Evolutionary conservation across 1,140 invertebrate genomes (phyloP), one percentile per base, ranked within the genome.

Genomic region (Sarcophaga peregrina): DNA sequence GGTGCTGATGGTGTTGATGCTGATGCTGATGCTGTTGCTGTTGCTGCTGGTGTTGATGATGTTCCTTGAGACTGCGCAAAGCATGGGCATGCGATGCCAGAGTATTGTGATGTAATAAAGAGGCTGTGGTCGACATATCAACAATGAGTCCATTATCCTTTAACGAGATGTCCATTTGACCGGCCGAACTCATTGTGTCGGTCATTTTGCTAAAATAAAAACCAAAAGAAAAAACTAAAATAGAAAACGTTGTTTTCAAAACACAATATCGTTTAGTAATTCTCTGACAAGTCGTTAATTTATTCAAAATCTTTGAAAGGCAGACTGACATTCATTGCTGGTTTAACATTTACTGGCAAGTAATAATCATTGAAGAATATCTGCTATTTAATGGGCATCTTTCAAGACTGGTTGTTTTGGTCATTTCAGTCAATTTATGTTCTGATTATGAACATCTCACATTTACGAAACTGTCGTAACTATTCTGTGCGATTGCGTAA

Each of bases 101-200:
- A 17, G 84, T 76, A 62, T 88, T 89, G 83, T 89, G 88, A 45
- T 89, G 88, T 80, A 89, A 80, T 82, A 89, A 82, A 9, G 86
- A 86, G 10, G 86, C 88, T 25, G 88, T 88, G n/a, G 88, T 87
- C 48, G 75, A 78, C 88, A 89, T 89, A 48, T 89, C 88, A 80
- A 89, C 88, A 15, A 89, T 84, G 6, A 89, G 84, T 15, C 87
- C 87, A 11, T 84, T 84, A 54, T 88, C 88, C 82, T 89, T 89
- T 25, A 89, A 84, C 54, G 86, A 86, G 83, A 89, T 82, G 83
- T 89, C 88, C 88, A 89, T 89, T 82, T 83, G 85, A 76, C 85
- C 85, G 83, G 87, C 84, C 82, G 87, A 84, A 81, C 86, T 89
- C 62, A 89, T 83, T 83, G 88, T 87, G 85, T 89, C 88, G 86